Percentiles rank a stretch among this genome's conserved stretches.
Conservation (phyloP, 1,140 invertebrate species). For the Phortica variegata region DNA sequence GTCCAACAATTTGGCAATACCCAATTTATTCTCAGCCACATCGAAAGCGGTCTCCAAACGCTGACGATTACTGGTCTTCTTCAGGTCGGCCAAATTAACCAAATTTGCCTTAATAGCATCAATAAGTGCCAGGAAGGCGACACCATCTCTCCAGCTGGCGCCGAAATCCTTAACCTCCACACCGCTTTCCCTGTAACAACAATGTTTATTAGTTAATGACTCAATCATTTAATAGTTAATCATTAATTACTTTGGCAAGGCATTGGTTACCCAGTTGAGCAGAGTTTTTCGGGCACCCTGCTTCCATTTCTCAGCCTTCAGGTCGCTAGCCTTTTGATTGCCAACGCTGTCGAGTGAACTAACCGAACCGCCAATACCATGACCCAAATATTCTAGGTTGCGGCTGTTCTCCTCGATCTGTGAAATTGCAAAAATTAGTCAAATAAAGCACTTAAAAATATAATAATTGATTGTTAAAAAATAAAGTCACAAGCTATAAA, state of each 20-base stretch:
- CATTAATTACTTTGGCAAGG: constrained; percentile 79
- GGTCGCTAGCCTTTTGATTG: constrained; percentile 60
- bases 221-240: neutral
- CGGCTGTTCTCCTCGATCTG: constrained; percentile 96
- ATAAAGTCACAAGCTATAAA: constrained; percentile 8
- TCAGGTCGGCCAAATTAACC: constrained; percentile 81
- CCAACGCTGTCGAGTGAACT: constrained; percentile 76
- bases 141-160: constrained; percentile 93
- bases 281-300: constrained; percentile 89
- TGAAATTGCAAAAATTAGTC: constrained; percentile 9
- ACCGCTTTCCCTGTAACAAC: constrained; percentile 71
- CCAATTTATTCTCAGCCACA: constrained; percentile 88
- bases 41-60: constrained; percentile 92
- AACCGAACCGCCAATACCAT: constrained; percentile 74
- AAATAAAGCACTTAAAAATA: constrained; percentile 13
- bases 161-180: constrained; percentile 94
- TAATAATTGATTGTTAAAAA: constrained; percentile 4
- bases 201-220: neutral
- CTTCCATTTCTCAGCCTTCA: constrained; percentile 76
- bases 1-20: constrained; percentile 89
- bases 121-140: constrained; percentile 94
- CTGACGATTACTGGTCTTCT: constrained; percentile 71
- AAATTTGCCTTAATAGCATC: constrained; percentile 93
- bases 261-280: constrained; percentile 92
- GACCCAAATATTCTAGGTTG: constrained; percentile 82